Base-by-base conservation (phyloP, 2,113 vertebrate species). In the Pithys albifrons region DNA sequence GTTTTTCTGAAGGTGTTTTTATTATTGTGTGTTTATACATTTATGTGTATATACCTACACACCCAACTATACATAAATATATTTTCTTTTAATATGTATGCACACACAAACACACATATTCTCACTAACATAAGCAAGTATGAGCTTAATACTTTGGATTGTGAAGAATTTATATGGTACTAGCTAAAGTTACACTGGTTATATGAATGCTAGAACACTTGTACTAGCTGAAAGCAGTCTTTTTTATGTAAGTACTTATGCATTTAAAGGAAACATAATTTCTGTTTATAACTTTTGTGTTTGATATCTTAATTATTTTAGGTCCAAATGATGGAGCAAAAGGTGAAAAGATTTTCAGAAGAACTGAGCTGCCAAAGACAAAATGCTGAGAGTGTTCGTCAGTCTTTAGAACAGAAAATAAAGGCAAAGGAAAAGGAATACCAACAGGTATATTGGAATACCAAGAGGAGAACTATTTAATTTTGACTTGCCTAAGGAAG, bases 321-420 rank as follows among this genome's bases (percentile, higher is more conserved):
- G 99, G 97, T 98, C 92, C 96, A 97, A 41, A 70, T 85, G 33
- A 48, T 98, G 82, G 99, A 99, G 85, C 98, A 99, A 75, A 99
- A 99, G 92, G 87, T 99, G 91, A 99, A 98, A 94, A 98, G 98
- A 82, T 90, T 99, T 70, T 98, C 98, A 4, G 99, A 99, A 86
- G 99, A 99, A 94, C 97, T 99, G 97, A 98, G 91, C 71, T 99
- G 99, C 94, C 99, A 99, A 93, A 98, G 99, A 72, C 99, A 99
- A 97, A 99, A 99, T 52, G 98, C 98, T 70, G 99, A 99, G 83
- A 99, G 97, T 33, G 89, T 97, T 95, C 98, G 93, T 66, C 94
- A 93, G 65, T 97, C 98, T 49, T 96, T 99, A 96, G 98, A 99
- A 94, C 98, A 99, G 96, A 99, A 98, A 95, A 95, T 99, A 69